Conservation (phyloP, 2,888 invertebrate genomes). For the Orchestes rusci region DNA sequence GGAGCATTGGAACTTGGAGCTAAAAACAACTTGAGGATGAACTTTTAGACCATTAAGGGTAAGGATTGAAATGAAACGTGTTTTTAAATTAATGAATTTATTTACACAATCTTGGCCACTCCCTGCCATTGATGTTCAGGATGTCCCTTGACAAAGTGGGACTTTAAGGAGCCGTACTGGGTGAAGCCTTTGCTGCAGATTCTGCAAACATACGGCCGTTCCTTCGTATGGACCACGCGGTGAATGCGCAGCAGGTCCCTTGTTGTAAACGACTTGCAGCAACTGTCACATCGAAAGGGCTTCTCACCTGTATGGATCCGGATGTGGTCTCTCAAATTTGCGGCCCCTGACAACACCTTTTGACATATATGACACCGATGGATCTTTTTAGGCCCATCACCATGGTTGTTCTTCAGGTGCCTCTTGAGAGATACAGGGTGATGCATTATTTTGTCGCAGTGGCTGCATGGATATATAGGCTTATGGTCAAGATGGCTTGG, state of each 20-base stretch:
- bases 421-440: constrained; percentile 10
- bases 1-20: too few relatives aligned
- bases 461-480: constrained; percentile 13
- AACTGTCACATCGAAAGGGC: constrained; percentile 32
- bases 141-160: constrained; percentile 27
- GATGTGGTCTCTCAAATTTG: constrained; percentile 19
- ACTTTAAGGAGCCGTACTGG: constrained; percentile 18
- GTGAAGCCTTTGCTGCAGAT: constrained; percentile 30
- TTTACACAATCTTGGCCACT: too few relatives aligned
- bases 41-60: too few relatives aligned
- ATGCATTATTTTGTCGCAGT: constrained; percentile 15
- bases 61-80: too few relatives aligned
- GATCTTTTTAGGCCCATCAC: constrained; percentile 24
- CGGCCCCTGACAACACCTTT: constrained; percentile 11
- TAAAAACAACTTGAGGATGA: too few relatives aligned
- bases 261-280: constrained; percentile 38
- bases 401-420: constrained; percentile 29
- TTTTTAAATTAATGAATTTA: too few relatives aligned
- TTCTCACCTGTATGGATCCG: constrained; percentile 34
- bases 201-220: constrained; percentile 48
- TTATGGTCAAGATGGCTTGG: constrained; percentile 11
- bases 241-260: constrained; percentile 45
- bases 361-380: constrained; percentile 23
- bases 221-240: constrained; percentile 48
- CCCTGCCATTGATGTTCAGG: constrained; percentile 9